Conservation (phyloP, 30 jellyfish, hydroid and myxozoan species). For the Hydractinia symbiolongicarpus region DNA sequence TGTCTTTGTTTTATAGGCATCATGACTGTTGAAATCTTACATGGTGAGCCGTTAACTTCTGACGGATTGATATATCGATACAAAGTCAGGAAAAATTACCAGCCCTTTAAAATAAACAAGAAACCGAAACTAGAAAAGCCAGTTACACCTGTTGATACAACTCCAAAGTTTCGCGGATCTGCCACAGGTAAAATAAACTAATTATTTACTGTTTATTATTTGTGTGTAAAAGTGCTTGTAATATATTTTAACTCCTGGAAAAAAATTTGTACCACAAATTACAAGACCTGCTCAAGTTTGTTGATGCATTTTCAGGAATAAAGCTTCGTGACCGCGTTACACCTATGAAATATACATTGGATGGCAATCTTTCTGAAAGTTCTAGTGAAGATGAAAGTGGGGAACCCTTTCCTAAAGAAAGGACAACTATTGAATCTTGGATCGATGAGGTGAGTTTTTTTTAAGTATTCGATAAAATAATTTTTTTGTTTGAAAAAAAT, state of each 20-base stretch:
- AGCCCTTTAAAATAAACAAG: conserved; percentile 66
- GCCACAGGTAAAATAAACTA: conserved; percentile 14
- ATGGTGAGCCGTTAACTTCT: conserved; percentile 75
- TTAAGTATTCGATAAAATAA: background rate
- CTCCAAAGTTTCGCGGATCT: conserved; percentile 29
- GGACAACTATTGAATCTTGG: conserved; percentile 77
- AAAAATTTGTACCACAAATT: too few species aligned
- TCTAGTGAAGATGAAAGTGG: conserved; percentile 80
- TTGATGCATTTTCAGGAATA: conserved; percentile 38
- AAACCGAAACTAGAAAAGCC: conserved; percentile 45
- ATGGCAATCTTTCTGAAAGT: conserved; percentile 45
- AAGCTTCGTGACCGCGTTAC: conserved; percentile 76
- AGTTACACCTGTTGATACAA: conserved; percentile 34
- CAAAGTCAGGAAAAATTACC: conserved; percentile 62
- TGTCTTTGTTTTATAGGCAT: conserved; percentile 40
- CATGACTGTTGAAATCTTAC: conserved; percentile 78
- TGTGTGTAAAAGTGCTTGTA: too few species aligned
- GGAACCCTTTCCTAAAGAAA: conserved; percentile 81
- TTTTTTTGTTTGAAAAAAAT: background rate
- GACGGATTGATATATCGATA: conserved; percentile 75
- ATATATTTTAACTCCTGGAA: too few species aligned
- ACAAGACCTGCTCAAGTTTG: too few species aligned
- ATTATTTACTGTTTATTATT: too few species aligned
- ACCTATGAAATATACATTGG: conserved; percentile 79
- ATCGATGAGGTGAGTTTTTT: conserved; percentile 58